Conservation (phyloP, 92 coral and sea anemone species). For the Heliopora coerulea region DNA sequence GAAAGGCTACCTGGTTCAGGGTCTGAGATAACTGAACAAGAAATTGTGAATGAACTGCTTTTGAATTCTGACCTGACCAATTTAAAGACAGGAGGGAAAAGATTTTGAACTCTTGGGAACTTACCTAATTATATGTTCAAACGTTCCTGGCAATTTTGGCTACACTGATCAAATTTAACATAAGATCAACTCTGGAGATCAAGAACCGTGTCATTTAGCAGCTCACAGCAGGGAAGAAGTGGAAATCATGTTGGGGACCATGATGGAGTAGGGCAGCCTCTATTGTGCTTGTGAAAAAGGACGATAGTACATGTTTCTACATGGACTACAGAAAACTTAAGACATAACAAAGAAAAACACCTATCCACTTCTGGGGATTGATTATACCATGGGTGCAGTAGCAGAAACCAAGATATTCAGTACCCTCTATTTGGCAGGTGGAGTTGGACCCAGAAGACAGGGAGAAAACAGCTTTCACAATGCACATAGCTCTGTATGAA, state of each 20-base stretch:
- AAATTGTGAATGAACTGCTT: too few species aligned
- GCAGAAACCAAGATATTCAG: conserved; percentile 9
- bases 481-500: not conserved
- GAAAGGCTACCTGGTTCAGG: too few species aligned
- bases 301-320: conserved; percentile 3
- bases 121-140: not conserved
- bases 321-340: conserved; percentile 11
- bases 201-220: not conserved
- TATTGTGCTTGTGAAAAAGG: conserved; percentile 19
- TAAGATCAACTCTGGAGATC: conserved; percentile 1
- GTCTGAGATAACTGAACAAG: too few species aligned
- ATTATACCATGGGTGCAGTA: conserved; percentile 8
- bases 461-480: conserved; percentile 6
- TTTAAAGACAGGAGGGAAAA: too few species aligned
- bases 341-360: conserved; percentile 14
- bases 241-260: not conserved
- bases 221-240: conserved; percentile 3
- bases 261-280: conserved; percentile 10
- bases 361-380: conserved; percentile 11
- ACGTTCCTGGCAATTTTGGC: not conserved
- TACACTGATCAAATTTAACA: not conserved
- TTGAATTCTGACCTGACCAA: too few species aligned
- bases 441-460: conserved; percentile 12
- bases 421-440: conserved; percentile 5
- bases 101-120: not conserved